Percentiles rank a stretch among this genome's conserved stretches.
phyloP scores from a whole-genome alignment of 2,797 vertebrate genomes.

The Microhierax caerulescens region DNA sequence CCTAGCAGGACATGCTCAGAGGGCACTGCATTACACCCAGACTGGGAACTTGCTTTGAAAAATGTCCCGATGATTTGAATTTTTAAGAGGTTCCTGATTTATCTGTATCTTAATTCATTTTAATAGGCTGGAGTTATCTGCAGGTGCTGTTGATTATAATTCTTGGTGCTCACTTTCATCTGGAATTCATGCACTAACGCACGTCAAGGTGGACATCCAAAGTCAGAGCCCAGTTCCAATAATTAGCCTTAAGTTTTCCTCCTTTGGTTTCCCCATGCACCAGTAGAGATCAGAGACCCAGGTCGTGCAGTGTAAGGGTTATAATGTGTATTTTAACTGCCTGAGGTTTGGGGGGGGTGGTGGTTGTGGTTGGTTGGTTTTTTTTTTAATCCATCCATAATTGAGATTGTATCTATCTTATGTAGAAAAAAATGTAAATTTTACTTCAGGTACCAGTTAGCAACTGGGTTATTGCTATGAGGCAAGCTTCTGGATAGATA shows the following conservation, averaged over 20 bases:
- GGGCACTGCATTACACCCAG: not conserved
- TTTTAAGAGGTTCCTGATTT: conserved; percentile 37
- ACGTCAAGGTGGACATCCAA: conserved; percentile 19
- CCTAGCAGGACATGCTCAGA: not conserved
- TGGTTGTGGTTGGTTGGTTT: not conserved
- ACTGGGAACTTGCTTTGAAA: not conserved
- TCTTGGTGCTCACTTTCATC: conserved; percentile 3
- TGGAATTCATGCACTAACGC: conserved; percentile 11
- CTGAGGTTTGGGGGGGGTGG: not conserved
- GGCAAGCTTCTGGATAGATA: not conserved
- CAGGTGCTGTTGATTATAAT: conserved; percentile 39
- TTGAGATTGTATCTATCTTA: not conserved
- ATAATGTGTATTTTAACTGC: not conserved
- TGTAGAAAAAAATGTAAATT: not conserved
- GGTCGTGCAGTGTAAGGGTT: not conserved
- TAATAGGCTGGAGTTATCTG: conserved; percentile 21
- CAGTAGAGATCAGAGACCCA: not conserved
- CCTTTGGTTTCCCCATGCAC: not conserved
- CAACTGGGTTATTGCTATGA: not conserved
- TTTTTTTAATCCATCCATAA: not conserved
- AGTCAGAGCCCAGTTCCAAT: conserved; percentile 12
- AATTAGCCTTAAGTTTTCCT: conserved; percentile 27
- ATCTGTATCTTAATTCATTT: conserved; percentile 41
- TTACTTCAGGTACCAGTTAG: not conserved
- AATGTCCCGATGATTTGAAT: not conserved